Percentiles rank a stretch among this genome's conserved stretches.
Conservation (phyloP, 2,113 vertebrate genomes). For the Ariopsis seemanni region DNA sequence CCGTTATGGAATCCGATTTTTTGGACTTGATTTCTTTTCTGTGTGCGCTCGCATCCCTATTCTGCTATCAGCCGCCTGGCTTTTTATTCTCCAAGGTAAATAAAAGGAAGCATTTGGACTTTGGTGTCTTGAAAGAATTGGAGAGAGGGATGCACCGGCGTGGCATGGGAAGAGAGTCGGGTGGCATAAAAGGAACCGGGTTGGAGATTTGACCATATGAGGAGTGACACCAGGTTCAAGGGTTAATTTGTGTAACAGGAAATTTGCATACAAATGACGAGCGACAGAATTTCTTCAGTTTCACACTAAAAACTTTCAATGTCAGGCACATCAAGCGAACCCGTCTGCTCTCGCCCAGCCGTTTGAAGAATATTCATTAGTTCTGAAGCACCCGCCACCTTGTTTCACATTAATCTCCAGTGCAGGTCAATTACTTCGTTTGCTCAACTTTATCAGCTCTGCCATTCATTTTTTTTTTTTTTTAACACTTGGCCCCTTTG, state of each 20-base stretch:
- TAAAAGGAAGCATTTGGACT: constrained; percentile 75
- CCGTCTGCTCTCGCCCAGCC: constrained; percentile 74
- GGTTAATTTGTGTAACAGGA: constrained; percentile 99
- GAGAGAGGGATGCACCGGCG: constrained; percentile 68
- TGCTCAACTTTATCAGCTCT: constrained; percentile 86
- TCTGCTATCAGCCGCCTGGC: constrained; percentile 37
- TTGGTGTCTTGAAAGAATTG: constrained; percentile 62
- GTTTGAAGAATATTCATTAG: constrained; percentile 93
- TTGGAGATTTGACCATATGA: constrained; percentile 86
- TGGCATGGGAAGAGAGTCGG: constrained; percentile 62
- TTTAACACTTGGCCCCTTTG: constrained; percentile 74
- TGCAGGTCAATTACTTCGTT: constrained; percentile 95
- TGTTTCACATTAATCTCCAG: constrained; percentile 94
- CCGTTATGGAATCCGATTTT: background rate
- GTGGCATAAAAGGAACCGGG: constrained; percentile 56
- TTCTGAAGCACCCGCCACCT: constrained; percentile 92
- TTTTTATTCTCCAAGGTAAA: constrained; percentile 70
- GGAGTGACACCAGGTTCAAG: constrained; percentile 93
- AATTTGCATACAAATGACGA: constrained; percentile 99
- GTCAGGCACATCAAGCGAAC: constrained; percentile 90
- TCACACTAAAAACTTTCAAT: constrained; percentile 91
- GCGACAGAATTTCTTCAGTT: constrained; percentile 94
- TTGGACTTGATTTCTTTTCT: constrained; percentile 12
- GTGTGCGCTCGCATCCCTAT: constrained; percentile 46
- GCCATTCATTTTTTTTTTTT: constrained; percentile 80